These are phyloP conservation scores for Napeogenes inachia DNA, from an alignment of 2,888 invertebrate species.

Conservation along the genomic window DNA sequence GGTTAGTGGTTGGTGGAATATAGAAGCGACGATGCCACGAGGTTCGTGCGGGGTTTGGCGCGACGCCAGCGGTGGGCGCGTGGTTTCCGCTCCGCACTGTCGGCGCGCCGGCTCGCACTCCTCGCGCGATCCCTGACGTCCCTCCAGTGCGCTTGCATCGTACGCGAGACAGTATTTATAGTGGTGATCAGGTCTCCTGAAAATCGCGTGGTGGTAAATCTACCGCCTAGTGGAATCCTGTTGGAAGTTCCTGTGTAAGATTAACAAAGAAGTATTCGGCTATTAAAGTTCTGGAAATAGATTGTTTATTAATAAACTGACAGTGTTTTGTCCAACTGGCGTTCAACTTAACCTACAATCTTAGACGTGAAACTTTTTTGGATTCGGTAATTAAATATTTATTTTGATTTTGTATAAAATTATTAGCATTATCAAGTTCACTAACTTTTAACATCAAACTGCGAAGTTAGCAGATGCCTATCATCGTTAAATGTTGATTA, in stretches of 20 bases:
- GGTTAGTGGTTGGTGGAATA: slow-evolving; percentile 4
- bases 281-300: slow-evolving; percentile 15
- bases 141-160: slow-evolving; percentile 11
- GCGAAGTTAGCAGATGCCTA: too few species aligned
- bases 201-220: background rate
- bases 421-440: background rate
- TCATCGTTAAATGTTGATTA: background rate
- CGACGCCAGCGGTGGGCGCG: slow-evolving; percentile 36
- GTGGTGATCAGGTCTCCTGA: slow-evolving; percentile 1
- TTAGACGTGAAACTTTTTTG: slow-evolving; percentile 4
- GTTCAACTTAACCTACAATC: slow-evolving; percentile 2
- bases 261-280: too few species aligned
- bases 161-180: slow-evolving; percentile 15
- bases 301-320: slow-evolving; percentile 2
- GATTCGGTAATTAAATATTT: slow-evolving; percentile 17
- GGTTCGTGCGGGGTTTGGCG: slow-evolving; percentile 21
- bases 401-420: background rate
- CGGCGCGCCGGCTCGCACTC: slow-evolving; percentile 10
- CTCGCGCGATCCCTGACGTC: slow-evolving; percentile 9
- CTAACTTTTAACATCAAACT: too few species aligned
- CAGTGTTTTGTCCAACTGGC: background rate
- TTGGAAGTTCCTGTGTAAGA: background rate
- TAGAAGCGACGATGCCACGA: slow-evolving; percentile 19
- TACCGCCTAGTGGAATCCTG: slow-evolving; percentile 1
- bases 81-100: slow-evolving; percentile 12